These are phyloP conservation scores for Lepidocyrtinus sp. DNA, from an alignment of 2,888 invertebrate species.

Conservation along the genomic window DNA sequence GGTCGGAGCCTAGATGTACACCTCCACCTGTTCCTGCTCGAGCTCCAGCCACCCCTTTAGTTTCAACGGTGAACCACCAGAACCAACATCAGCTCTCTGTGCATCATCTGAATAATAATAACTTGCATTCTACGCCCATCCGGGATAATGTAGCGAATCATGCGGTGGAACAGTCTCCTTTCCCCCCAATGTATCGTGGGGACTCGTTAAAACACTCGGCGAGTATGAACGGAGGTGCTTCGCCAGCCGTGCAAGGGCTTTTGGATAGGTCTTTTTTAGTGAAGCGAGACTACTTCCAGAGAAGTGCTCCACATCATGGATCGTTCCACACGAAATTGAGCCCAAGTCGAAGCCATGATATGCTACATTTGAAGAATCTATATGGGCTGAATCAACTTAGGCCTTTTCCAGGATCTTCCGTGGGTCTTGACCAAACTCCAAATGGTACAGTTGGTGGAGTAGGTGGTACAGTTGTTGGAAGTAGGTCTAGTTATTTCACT, in stretches of 20 bases:
- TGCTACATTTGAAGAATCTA: constrained; percentile 66
- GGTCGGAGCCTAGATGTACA: constrained; percentile 57
- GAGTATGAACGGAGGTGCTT: constrained; percentile 52
- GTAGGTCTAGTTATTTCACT: constrained; percentile 46
- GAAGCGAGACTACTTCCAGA: constrained; percentile 66
- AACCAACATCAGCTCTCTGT: constrained; percentile 27
- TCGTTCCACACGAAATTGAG: constrained; percentile 68
- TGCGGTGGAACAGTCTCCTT: constrained; percentile 14
- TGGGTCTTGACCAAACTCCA: constrained; percentile 53
- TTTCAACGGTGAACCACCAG: constrained; percentile 3
- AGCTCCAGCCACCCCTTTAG: constrained; percentile 37
- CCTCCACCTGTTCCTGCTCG: constrained; percentile 69
- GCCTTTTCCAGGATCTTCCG: constrained; percentile 57
- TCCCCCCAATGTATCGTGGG: constrained; percentile 44
- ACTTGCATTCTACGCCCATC: constrained; percentile 29
- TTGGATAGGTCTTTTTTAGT: constrained; percentile 62
- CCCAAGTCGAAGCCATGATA: constrained; percentile 68
- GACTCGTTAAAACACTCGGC: constrained; percentile 47
- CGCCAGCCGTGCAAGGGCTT: constrained; percentile 41
- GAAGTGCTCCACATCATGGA: constrained; percentile 68
- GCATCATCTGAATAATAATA: constrained; percentile 46
- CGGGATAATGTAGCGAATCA: constrained; percentile 31
- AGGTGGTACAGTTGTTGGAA: constrained; percentile 27
- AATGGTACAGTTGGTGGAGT: background rate
- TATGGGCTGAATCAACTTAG: constrained; percentile 67